These are phyloP conservation scores for Chelonia mydas DNA, from an alignment of 2,797 vertebrate genomes.

Conservation along the genomic window DNA sequence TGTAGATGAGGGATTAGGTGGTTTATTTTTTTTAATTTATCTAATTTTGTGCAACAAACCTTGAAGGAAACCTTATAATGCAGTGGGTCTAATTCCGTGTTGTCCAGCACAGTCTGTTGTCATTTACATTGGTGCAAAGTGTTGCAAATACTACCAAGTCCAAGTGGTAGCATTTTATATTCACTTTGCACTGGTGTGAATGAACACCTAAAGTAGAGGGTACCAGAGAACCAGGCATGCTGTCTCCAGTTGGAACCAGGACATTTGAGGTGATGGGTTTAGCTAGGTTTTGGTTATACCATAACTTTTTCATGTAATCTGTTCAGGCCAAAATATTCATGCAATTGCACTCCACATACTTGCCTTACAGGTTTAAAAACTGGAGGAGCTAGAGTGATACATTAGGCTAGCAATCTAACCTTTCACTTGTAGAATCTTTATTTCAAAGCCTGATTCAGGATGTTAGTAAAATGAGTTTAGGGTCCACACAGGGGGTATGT, in stretches of 20 bases:
- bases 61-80: not conserved
- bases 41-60: not conserved
- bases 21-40: not conserved
- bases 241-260: not conserved
- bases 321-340: not conserved
- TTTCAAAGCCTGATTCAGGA: not conserved
- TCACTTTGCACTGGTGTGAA: constrained; percentile 36
- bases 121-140: not conserved
- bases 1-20: not conserved
- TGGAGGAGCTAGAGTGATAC: not conserved
- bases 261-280: not conserved
- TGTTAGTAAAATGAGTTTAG: not conserved
- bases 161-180: constrained; percentile 11
- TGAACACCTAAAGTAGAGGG: not conserved
- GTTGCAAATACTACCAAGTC: constrained; percentile 9
- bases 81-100: not conserved
- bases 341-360: not conserved
- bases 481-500: not conserved
- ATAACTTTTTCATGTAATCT: not conserved
- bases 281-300: not conserved
- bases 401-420: not conserved
- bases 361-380: not conserved
- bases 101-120: not conserved
- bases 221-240: not conserved
- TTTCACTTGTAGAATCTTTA: not conserved